Percentiles rank a stretch among this genome's conserved stretches.
These are phyloP conservation scores for Sternarchorhynchus goeldii DNA, from an alignment of 2,797 vertebrate genomes.

Conservation along the genomic window DNA sequence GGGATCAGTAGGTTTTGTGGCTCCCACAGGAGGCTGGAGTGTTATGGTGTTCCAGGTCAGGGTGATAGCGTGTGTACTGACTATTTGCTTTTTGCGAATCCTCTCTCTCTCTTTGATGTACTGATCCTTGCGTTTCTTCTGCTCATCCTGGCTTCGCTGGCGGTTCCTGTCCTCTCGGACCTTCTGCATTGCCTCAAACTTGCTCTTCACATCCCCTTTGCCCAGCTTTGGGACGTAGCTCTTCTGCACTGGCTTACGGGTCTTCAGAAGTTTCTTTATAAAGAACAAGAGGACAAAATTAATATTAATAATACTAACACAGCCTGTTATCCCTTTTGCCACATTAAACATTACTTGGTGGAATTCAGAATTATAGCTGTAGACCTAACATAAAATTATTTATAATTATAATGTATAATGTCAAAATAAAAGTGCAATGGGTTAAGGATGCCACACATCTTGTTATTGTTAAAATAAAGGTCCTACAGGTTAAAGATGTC, in stretches of 20 bases:
- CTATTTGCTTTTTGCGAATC: constrained; percentile 95
- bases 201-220: constrained; percentile 89
- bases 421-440: background rate
- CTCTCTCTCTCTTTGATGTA: constrained; percentile 95
- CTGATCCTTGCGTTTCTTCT: constrained; percentile 95
- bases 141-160: constrained; percentile 88
- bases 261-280: constrained; percentile 89
- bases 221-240: constrained; percentile 89
- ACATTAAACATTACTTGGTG: too few species aligned
- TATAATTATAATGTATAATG: too few species aligned
- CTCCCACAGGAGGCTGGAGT: background rate
- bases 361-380: too few species aligned
- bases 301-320: too few species aligned
- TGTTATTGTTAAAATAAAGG: constrained; percentile 41
- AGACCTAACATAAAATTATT: too few species aligned
- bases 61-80: constrained; percentile 71
- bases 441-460: constrained; percentile 66
- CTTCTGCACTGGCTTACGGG: constrained; percentile 88
- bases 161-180: constrained; percentile 95
- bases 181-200: constrained; percentile 97
- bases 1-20: constrained; percentile 58
- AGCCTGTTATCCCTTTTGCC: too few species aligned
- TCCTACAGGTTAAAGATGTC: background rate
- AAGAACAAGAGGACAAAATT: background rate
- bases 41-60: constrained; percentile 41